These are phyloP conservation scores for Hycleus phaleratus DNA, from an alignment of 1,140 invertebrate genomes.

Conservation along the genomic window DNA sequence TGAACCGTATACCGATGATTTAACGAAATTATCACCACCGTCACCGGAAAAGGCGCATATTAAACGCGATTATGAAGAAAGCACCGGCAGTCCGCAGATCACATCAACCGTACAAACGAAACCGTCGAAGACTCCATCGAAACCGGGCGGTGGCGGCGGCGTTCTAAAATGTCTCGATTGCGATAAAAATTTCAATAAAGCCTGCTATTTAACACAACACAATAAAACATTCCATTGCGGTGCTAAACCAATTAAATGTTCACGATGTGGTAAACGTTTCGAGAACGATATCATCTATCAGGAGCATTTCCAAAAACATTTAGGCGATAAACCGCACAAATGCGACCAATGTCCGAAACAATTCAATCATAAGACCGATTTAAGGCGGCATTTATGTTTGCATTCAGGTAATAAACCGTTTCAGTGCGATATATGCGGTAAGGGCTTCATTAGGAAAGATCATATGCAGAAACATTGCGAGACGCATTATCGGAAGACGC, in stretches of 20 bases:
- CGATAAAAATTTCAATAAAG: constrained; percentile 76
- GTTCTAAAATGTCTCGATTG: constrained; percentile 72
- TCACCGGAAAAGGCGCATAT: constrained; percentile 32
- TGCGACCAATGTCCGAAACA: constrained; percentile 82
- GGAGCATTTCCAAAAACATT: constrained; percentile 69
- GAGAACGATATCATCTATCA: constrained; percentile 55
- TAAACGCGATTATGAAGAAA: constrained; percentile 33
- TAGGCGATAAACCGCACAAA: constrained; percentile 79
- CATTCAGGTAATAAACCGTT: constrained; percentile 79
- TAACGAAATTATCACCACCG: constrained; percentile 18
- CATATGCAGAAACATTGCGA: constrained; percentile 90
- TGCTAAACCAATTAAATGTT: constrained; percentile 77
- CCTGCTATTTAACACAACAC: constrained; percentile 83
- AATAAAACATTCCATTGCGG: constrained; percentile 83
- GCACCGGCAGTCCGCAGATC: constrained; percentile 25
- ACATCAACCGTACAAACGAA: constrained; percentile 20
- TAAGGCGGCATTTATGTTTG: constrained; percentile 78
- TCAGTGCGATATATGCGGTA: constrained; percentile 70
- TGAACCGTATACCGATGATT: constrained; percentile 5
- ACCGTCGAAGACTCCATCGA: background rate
- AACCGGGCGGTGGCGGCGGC: background rate
- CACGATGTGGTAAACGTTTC: constrained; percentile 77
- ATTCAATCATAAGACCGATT: constrained; percentile 86
- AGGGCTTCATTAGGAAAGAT: constrained; percentile 89
- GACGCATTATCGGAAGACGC: constrained; percentile 57